Evolutionary conservation across 1,140 invertebrate species (phyloP), one percentile per base, ranked within the genome.

Genomic region (Diplogasteroides magnus): DNA sequence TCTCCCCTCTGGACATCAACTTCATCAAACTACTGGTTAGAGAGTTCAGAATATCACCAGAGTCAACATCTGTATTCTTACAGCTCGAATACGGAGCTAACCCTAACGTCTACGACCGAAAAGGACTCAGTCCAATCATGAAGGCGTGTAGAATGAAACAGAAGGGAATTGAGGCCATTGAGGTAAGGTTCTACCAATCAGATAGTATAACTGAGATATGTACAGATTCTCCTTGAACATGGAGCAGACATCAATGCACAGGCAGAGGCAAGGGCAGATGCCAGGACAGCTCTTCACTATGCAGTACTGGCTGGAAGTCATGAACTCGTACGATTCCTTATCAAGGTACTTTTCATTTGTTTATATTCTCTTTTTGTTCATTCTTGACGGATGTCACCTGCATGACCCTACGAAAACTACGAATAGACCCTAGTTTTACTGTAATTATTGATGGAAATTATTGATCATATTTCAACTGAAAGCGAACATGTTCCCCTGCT

Each of bases 51-150:
- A n/a, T n/a, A n/a, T n/a, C 23, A 19, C 55, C 23, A 23, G 23
- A 56, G 55, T 19, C 15, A 56, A 58, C 27, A 19, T 61, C 19
- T 15, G 13, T 15, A 6, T 55, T 62, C 25, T 26, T 70, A 60
- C 32, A 70, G 68, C 74, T 74, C 23, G 67, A 23, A 15, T 71
- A 48, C 59, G 75, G 75, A 15, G 74, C 75, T 31, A 65, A 76
- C 67, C 75, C 75, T 25, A 76, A 76, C 60, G 74, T 76, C n/a
- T 73, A 61, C 31, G 75, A 76, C 32, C 70, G 75, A 15, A 69
- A 76, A 26, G 75, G 75, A 2, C 57, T 76, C 14, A 76, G 64
- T 11, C 75, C 75, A 14, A 32, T 76, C 1, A 76, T 76, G 75
- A 72, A 69, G 29, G 74, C 75, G 1, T 76, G 74, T 31, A 61